These are phyloP conservation scores for Macrophya annulata DNA, from an alignment of 2,888 invertebrate genomes.

Conservation along the genomic window DNA sequence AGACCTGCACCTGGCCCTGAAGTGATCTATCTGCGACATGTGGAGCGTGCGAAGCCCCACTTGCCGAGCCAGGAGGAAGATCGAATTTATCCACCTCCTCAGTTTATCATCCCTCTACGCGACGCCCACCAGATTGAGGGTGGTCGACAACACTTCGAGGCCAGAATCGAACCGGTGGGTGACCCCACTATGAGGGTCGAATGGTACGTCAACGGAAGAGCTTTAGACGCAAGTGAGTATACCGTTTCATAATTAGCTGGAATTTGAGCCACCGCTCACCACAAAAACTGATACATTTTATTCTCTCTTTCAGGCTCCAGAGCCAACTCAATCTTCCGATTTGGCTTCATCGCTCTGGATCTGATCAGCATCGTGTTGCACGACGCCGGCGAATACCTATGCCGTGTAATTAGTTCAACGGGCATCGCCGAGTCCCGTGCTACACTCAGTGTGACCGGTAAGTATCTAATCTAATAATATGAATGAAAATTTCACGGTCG, in stretches of 20 bases:
- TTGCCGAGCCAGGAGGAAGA: slow-evolving; percentile 92
- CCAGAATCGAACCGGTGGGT: slow-evolving; percentile 97
- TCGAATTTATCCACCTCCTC: slow-evolving; percentile 93
- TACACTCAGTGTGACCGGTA: slow-evolving; percentile 87
- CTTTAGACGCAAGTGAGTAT: slow-evolving; percentile 93
- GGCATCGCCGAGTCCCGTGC: slow-evolving; percentile 94
- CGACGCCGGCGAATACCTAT: slow-evolving; percentile 95
- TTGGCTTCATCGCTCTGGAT: slow-evolving; percentile 98
- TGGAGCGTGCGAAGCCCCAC: slow-evolving; percentile 93
- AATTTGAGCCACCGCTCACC: slow-evolving; percentile 8
- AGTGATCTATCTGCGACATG: slow-evolving; percentile 95
- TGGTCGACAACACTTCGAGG: slow-evolving; percentile 97
- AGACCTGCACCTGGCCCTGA: slow-evolving; percentile 96
- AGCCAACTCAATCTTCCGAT: slow-evolving; percentile 96
- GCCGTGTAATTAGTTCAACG: slow-evolving; percentile 92
- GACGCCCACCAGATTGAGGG: slow-evolving; percentile 93
- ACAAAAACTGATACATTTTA: slow-evolving; percentile 10
- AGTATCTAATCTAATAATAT: slow-evolving; percentile 60
- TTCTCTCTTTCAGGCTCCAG: slow-evolving; percentile 88
- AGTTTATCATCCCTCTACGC: slow-evolving; percentile 93
- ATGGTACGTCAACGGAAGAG: slow-evolving; percentile 96
- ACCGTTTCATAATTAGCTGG: not conserved
- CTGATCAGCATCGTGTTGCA: slow-evolving; percentile 92
- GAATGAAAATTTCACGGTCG: not conserved
- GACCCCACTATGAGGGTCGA: slow-evolving; percentile 98